Evolutionary conservation across 1,140 invertebrate species (phyloP).

Genomic region (Bombus terrestris): DNA sequence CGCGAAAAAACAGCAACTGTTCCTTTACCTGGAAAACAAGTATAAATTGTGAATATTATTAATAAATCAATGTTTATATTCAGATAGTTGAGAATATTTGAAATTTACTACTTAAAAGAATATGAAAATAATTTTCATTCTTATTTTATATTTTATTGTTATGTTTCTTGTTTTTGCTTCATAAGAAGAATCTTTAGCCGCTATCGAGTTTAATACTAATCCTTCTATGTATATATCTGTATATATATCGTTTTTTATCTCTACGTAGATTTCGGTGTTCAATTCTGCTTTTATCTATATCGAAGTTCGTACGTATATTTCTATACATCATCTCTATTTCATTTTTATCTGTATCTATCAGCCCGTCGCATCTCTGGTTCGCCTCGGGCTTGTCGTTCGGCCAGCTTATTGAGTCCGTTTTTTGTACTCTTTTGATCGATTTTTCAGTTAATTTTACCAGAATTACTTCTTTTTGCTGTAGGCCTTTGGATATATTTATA

Average conservation of each 20-base stretch:
- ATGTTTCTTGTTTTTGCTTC: not conserved
- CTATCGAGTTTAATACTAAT: not conserved
- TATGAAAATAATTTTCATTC: too few relatives aligned
- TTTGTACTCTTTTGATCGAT: not conserved
- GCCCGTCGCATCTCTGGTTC: not conserved
- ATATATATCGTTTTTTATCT: conserved; percentile 3
- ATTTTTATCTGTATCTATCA: conserved; percentile 26
- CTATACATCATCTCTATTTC: not conserved
- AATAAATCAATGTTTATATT: not conserved
- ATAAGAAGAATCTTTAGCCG: not conserved
- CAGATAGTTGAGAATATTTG: not conserved
- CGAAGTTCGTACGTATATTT: not conserved
- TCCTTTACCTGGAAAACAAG: too few relatives aligned
- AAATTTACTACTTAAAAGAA: too few relatives aligned
- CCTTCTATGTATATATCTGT: too few relatives aligned
- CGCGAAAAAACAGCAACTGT: too few relatives aligned
- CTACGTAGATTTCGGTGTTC: not conserved
- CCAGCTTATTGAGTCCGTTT: not conserved
- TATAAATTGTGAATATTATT: not conserved
- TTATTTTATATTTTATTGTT: not conserved
- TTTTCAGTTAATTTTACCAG: not conserved
- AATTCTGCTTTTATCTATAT: conserved; percentile 5
- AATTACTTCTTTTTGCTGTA: not conserved
- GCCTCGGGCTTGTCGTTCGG: not conserved
- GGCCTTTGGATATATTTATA: too few relatives aligned